Base-by-base conservation (phyloP, 2,888 invertebrate genomes). In the Troilus luridus region DNA sequence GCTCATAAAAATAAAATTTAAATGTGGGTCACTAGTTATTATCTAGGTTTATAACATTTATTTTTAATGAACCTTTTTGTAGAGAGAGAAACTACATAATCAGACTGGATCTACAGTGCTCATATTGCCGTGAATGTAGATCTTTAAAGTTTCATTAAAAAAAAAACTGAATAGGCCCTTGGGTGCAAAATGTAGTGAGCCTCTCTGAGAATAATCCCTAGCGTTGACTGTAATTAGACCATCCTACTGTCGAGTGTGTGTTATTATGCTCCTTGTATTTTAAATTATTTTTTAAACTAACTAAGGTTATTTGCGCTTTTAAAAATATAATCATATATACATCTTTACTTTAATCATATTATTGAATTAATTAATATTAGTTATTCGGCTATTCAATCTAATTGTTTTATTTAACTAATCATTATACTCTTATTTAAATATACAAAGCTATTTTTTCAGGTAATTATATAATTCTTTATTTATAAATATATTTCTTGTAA, bases 131-230 rank as follows among this genome's bases (percentile, higher is more conserved):
- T 67, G 67, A 67, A 67, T 67, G 67, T 14, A 24, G 27, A 3
- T 27, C 64, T 62, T 62, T 7, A 62, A n/a, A 24, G 64, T 67
- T 21, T n/a, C 67, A 67, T 67, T 41, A 41, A 41, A 41, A 77
- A 77, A 19, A 77, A 77, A 77, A 77, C 72, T 77, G 72, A 77
- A 77, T 77, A 77, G 72, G 72, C 2, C 19, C 72, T 17, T 41
- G 17, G 19, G 19, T 77, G 41, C 41, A 41, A 41, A 77, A 77
- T 41, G 41, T 27, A 41, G 27, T 9, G 41, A 17, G 27, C 14
- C 6, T 77, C 72, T 77, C 41, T 19, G 17, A 17, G 41, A 77
- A 77, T 77, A 41, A 77, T 77, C 6, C 27, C 41, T 2, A 19
- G 17, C 17, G 67, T 27, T 27, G 12, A 14, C 24, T 27, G 12